These are phyloP conservation scores for Coenonympha arcania DNA, from an alignment of 2,888 invertebrate species.

Conservation along the genomic window DNA sequence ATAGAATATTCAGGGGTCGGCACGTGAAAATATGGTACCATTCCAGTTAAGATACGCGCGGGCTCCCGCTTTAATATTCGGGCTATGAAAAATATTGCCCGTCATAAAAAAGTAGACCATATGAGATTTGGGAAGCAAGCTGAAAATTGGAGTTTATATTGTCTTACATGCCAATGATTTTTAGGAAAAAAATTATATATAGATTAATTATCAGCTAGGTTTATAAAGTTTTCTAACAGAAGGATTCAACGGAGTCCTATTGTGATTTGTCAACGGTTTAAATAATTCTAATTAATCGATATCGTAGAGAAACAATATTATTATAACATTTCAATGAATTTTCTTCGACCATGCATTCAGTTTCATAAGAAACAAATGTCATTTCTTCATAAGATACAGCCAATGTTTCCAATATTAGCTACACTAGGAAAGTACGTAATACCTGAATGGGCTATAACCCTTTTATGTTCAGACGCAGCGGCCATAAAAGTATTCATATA, in stretches of 20 bases:
- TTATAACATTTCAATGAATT: too few relatives aligned
- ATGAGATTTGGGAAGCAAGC: slow-evolving; percentile 62
- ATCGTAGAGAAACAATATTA: too few relatives aligned
- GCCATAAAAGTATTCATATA: slow-evolving; percentile 64
- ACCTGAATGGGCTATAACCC: slow-evolving; percentile 41
- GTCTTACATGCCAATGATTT: slow-evolving; percentile 31
- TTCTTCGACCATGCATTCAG: too few relatives aligned
- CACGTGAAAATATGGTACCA: slow-evolving; percentile 63
- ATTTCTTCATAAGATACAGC: too few relatives aligned
- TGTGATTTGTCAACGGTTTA: too few relatives aligned
- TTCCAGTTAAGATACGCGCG: slow-evolving; percentile 52
- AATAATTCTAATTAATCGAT: too few relatives aligned
- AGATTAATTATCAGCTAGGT: too few relatives aligned
- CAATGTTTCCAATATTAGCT: slow-evolving; percentile 11
- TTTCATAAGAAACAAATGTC: too few relatives aligned
- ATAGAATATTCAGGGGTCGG: slow-evolving; percentile 67
- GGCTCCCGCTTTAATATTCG: slow-evolving; percentile 66
- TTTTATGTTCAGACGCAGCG: slow-evolving; percentile 59
- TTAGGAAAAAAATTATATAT: too few relatives aligned
- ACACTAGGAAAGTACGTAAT: slow-evolving; percentile 16
- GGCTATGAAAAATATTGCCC: slow-evolving; percentile 62
- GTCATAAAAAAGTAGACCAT: slow-evolving; percentile 63
- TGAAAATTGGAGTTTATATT: slow-evolving; percentile 70
- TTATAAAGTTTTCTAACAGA: too few relatives aligned
- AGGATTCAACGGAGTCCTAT: too few relatives aligned